Conservation (phyloP, 92 coral and sea anemone genomes). For the Anthopleura xanthogrammica region DNA sequence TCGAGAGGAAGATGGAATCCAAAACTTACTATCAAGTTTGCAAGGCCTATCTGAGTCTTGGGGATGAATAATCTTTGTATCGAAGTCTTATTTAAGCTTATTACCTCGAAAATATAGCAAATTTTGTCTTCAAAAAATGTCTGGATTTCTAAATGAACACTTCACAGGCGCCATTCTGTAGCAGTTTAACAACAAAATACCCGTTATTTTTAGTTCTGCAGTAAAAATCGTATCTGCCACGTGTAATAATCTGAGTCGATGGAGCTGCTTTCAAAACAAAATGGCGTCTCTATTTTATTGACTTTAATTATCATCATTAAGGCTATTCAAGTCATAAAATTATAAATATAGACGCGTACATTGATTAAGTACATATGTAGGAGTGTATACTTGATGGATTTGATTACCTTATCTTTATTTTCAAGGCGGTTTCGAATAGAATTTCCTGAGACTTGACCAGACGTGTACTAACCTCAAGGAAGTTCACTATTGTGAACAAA, state of each 20-base stretch:
- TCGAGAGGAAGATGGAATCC: background rate
- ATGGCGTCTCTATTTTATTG: conserved; percentile 23
- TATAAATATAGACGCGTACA: background rate
- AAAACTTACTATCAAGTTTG: background rate
- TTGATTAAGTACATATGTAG: conserved; percentile 13
- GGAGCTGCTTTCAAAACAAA: conserved; percentile 5
- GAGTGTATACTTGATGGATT: background rate
- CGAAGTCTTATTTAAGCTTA: background rate
- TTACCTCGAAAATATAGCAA: background rate
- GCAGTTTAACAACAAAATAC: background rate
- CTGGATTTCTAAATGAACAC: background rate
- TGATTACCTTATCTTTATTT: conserved; percentile 9
- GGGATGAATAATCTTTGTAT: background rate
- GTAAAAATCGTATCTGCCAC: background rate
- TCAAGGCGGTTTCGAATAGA: background rate
- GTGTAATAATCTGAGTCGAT: conserved; percentile 18
- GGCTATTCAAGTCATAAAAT: background rate
- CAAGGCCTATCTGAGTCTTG: background rate
- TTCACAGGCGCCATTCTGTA: background rate
- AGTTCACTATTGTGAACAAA: background rate
- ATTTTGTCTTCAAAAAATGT: background rate
- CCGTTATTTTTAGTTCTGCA: background rate
- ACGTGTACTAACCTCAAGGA: conserved; percentile 2
- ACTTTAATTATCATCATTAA: background rate
- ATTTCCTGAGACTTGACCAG: conserved; percentile 6